phyloP scores from a whole-genome alignment of 2,797 vertebrate species.

The Lutjanus argentimaculatus region DNA sequence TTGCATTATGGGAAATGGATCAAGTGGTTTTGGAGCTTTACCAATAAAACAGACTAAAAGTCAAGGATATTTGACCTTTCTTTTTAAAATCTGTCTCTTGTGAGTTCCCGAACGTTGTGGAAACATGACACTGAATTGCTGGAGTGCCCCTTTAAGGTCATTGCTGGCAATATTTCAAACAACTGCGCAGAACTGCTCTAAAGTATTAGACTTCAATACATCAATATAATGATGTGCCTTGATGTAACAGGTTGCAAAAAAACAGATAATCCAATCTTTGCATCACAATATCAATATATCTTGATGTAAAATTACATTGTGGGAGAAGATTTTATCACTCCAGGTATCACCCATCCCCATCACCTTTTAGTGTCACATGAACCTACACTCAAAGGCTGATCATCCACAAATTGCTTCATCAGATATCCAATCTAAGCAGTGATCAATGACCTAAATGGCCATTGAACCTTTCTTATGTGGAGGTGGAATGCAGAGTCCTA shows the following conservation, averaged over 20 bases:
- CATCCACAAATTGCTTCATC: slow-evolving; percentile 18
- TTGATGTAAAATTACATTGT: background rate
- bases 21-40: background rate
- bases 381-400: background rate
- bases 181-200: background rate
- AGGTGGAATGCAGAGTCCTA: slow-evolving; percentile 29
- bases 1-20: slow-evolving; percentile 9
- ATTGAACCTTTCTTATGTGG: slow-evolving; percentile 51
- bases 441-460: slow-evolving; percentile 50
- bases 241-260: background rate
- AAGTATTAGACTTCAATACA: background rate
- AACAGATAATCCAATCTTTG: background rate
- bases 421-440: slow-evolving; percentile 17
- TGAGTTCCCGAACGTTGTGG: background rate
- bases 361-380: background rate
- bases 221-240: background rate
- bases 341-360: background rate
- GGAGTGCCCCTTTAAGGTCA: slow-evolving; percentile 4
- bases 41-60: background rate
- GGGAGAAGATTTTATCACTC: background rate
- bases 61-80: background rate
- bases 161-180: slow-evolving; percentile 9
- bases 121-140: background rate
- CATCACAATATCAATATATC: background rate
- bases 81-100: background rate